Evolutionary conservation across 2,113 vertebrate genomes (phyloP), one percentile per base, ranked within the genome.

Genomic region (Plecotus auritus): DNA sequence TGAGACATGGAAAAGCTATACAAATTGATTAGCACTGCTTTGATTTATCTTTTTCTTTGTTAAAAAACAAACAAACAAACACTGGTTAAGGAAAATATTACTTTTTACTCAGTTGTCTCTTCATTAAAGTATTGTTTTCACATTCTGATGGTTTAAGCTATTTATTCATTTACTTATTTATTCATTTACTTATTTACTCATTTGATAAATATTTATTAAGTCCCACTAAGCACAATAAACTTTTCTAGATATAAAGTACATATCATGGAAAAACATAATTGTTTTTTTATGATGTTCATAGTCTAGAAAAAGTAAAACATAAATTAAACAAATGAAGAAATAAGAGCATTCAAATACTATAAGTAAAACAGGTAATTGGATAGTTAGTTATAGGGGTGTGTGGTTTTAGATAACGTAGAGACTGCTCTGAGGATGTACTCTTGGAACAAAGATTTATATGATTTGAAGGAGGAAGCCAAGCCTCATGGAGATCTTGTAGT

Each of bases 171-270:
- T 64, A 23, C 30, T 76, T 47, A 82, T 54, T 95, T 95, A 56
- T 94, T 86, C 49, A 23, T 26, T 76, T 47, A 85, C 42, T 95
- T 95, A 59, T 93, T 84, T 66, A 26, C 30, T 76, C 54, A 82
- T 61, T 95, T 95, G 26, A 90, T 80, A 76, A 87, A 54, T 92
- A 89, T 89, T 92, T 95, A 61, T 69, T 42, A 32, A 85, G 67
- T 81, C 12, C 40, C 42, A 42, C 4, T 64, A 82, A 88, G 35
- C 47, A 88, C 2, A 8, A 76, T 14, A 17, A 14, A 93, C 22
- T 89, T 88, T 90, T 35, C 16, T 59, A 82, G 64, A 85, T 90
- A 69, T 2, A 17, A 88, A 26, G 4, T 7, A 88, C 6, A 85
- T 56, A 88, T 14, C 10, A 18, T 26, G 83, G 9, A 91, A 93